These are phyloP conservation scores for Drosophila paulistorum DNA, from an alignment of 1,140 invertebrate species.

Conservation along the genomic window DNA sequence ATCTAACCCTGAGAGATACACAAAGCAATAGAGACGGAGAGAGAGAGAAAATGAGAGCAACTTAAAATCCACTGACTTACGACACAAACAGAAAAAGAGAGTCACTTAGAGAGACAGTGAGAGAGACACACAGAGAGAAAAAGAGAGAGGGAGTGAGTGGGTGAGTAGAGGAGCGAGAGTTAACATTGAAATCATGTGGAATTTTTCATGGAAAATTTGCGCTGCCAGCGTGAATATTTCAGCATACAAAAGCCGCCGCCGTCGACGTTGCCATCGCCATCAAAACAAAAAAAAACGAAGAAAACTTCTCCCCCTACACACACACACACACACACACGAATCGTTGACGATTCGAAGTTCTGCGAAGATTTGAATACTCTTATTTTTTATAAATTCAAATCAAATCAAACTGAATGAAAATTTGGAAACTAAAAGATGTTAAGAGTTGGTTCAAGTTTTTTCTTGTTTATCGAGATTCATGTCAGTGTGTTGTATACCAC, in stretches of 20 bases:
- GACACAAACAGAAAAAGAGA: too few relatives aligned
- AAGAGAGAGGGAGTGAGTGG: neutral
- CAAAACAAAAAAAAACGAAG: neutral
- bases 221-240: constrained; percentile 20
- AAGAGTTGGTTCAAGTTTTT: too few relatives aligned
- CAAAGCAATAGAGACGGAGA: neutral
- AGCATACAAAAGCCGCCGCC: neutral
- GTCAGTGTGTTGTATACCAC: neutral
- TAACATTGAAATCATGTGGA: constrained; percentile 22
- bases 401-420: too few relatives aligned
- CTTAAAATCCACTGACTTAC: neutral
- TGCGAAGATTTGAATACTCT: too few relatives aligned
- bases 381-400: too few relatives aligned
- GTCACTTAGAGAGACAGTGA: neutral
- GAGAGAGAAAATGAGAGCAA: neutral
- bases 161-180: constrained; percentile 3
- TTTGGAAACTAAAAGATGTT: too few relatives aligned
- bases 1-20: constrained; percentile 9
- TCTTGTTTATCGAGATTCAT: too few relatives aligned
- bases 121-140: constrained; percentile 6
- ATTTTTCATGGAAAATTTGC: constrained; percentile 27
- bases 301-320: too few relatives aligned
- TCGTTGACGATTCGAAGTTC: neutral
- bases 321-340: too few relatives aligned
- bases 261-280: neutral